phyloP scores from a whole-genome alignment of 1,140 invertebrate species.

The Diabrotica virgifera region DNA sequence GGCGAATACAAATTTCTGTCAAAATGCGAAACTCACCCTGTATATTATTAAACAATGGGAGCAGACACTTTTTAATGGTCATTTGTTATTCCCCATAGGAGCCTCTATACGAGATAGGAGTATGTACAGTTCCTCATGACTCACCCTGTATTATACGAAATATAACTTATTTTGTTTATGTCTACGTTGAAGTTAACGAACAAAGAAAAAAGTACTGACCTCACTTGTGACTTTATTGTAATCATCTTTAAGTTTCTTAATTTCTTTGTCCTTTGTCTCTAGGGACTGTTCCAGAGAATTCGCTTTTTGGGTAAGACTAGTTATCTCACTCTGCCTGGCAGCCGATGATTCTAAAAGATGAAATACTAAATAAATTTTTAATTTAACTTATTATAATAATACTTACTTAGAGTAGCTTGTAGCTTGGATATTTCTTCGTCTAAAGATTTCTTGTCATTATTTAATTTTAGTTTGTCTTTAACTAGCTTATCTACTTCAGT shows the following conservation, averaged over 20 bases:
- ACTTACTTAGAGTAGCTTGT: slow-evolving; percentile 50
- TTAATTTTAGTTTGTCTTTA: slow-evolving; percentile 51
- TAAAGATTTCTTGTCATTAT: slow-evolving; percentile 57
- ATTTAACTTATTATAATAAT: not conserved
- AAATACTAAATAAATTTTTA: slow-evolving; percentile 15
- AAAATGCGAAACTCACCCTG: too few species aligned
- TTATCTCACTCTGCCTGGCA: slow-evolving; percentile 53
- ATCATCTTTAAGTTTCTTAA: slow-evolving; percentile 58
- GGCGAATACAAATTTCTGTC: too few species aligned
- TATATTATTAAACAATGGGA: too few species aligned
- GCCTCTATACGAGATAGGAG: too few species aligned
- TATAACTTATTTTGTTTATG: too few species aligned
- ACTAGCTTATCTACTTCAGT: slow-evolving; percentile 53
- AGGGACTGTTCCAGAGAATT: slow-evolving; percentile 47
- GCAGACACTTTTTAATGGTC: too few species aligned
- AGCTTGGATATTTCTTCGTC: slow-evolving; percentile 56
- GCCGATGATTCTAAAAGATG: slow-evolving; percentile 49
- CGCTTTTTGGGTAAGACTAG: slow-evolving; percentile 54
- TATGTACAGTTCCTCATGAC: too few species aligned
- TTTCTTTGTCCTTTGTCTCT: slow-evolving; percentile 53
- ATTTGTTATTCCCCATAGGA: too few species aligned
- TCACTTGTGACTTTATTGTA: slow-evolving; percentile 54
- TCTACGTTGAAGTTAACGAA: not conserved
- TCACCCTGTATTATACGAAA: too few species aligned
- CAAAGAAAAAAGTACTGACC: slow-evolving; percentile 37